Conservation (phyloP, 2,888 invertebrate genomes). For the Nebria salina region DNA sequence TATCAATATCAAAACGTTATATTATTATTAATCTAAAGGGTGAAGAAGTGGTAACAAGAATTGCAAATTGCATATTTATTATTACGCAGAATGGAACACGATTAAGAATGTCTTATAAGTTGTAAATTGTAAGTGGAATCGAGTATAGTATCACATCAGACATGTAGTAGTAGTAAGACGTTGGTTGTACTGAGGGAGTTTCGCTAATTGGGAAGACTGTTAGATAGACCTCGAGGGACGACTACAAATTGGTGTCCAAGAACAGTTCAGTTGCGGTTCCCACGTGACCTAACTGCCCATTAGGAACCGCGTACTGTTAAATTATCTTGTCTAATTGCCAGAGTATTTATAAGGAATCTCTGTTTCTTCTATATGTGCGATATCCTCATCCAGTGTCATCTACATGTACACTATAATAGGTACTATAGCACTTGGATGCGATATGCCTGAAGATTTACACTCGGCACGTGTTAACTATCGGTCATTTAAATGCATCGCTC, state of each 20-base stretch:
- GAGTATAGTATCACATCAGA: neutral
- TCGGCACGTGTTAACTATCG: neutral
- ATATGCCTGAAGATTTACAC: neutral
- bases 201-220: constrained; percentile 43
- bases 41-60: no score
- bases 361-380: neutral
- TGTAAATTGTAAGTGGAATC: neutral
- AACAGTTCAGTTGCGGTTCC: constrained; percentile 29
- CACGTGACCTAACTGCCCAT: constrained; percentile 41
- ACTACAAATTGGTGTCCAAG: constrained; percentile 40
- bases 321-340: constrained; percentile 42
- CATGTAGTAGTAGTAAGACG: neutral
- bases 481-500: neutral
- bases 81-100: no score
- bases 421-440: neutral
- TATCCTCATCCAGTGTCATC: neutral
- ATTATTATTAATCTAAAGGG: no score
- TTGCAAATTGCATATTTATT: no score
- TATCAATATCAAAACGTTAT: no score
- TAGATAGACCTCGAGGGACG: constrained; percentile 36
- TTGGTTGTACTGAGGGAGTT: constrained; percentile 15
- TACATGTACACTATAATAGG: neutral
- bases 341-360: constrained; percentile 40
- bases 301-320: constrained; percentile 25
- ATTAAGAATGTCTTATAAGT: no score